Evolutionary conservation across 2,888 invertebrate species (phyloP).

Genomic region (Amblyjoppa proteus): DNA sequence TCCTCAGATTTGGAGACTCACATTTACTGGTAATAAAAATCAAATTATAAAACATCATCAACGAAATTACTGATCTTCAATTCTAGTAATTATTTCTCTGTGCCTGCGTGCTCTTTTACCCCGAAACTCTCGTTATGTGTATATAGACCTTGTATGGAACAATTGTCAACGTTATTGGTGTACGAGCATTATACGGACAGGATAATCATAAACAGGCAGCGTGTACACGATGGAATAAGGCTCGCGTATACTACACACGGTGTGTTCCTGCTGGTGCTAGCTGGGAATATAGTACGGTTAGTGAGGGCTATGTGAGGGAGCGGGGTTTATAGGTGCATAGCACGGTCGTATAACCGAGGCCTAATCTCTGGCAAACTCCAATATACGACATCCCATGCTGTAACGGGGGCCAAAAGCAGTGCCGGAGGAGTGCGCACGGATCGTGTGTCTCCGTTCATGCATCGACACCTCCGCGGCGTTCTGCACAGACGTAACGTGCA

Average conservation of each 20-base stretch:
- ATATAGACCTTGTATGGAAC: not conserved
- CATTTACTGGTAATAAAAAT: not conserved
- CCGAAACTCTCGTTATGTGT: not conserved
- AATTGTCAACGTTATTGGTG: constrained; percentile 8
- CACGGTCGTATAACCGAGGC: constrained; percentile 26
- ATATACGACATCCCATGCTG: constrained; percentile 43
- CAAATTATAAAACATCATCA: not conserved
- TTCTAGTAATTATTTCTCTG: not conserved
- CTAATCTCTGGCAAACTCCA: constrained; percentile 51
- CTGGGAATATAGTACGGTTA: constrained; percentile 14
- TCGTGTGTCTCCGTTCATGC: constrained; percentile 14
- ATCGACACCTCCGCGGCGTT: constrained; percentile 18
- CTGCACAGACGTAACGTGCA: constrained; percentile 25
- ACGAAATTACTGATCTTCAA: not conserved
- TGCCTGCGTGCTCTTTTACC: too few species aligned
- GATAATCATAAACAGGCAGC: constrained; percentile 24
- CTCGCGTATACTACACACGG: not conserved
- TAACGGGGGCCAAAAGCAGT: constrained; percentile 46
- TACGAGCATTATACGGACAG: constrained; percentile 9
- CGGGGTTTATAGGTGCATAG: not conserved
- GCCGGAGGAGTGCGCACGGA: not conserved
- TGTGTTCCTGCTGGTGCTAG: constrained; percentile 25
- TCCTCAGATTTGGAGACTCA: too few species aligned
- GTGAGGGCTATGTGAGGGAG: not conserved
- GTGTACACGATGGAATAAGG: constrained; percentile 20